Conservation (phyloP, 2,113 vertebrate species). For the Cryptotis parvus region DNA sequence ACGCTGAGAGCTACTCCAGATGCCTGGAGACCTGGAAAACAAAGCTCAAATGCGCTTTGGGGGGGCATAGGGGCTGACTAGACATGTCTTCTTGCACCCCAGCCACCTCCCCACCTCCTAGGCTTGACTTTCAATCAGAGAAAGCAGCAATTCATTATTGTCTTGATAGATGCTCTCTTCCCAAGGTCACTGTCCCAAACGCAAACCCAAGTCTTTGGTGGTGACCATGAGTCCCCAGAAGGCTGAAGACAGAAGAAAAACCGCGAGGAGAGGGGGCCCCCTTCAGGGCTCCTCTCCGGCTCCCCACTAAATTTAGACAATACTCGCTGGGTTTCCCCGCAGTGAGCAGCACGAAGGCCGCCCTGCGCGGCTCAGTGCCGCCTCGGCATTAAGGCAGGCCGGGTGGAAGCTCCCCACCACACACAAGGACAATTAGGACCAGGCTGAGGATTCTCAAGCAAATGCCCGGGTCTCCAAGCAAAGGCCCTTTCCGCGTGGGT, state of each 20-base stretch:
- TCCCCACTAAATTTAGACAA: conserved; percentile 9
- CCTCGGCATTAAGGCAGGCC: conserved; percentile 20
- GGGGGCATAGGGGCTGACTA: too few relatives aligned
- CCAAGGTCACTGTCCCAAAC: conserved; percentile 38
- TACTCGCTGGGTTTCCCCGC: background rate
- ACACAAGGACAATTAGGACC: background rate
- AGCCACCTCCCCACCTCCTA: background rate
- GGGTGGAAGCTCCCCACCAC: background rate
- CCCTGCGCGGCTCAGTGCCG: background rate
- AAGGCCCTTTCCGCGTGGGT: background rate
- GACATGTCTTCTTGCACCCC: too few relatives aligned
- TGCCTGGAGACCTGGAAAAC: too few relatives aligned
- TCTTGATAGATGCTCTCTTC: background rate
- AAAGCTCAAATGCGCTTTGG: too few relatives aligned
- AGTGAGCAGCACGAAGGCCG: background rate
- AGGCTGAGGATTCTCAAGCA: background rate
- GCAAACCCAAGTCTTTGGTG: conserved; percentile 31
- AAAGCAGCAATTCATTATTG: background rate
- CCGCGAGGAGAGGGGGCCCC: background rate
- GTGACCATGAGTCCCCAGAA: background rate
- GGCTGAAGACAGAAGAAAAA: background rate
- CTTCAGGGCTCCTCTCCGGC: background rate
- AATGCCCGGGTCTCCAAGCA: conserved; percentile 36
- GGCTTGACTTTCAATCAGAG: conserved; percentile 36
- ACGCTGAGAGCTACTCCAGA: too few relatives aligned